phyloP scores from a whole-genome alignment of 2,113 vertebrate species.

The Arothron firmamentum region DNA sequence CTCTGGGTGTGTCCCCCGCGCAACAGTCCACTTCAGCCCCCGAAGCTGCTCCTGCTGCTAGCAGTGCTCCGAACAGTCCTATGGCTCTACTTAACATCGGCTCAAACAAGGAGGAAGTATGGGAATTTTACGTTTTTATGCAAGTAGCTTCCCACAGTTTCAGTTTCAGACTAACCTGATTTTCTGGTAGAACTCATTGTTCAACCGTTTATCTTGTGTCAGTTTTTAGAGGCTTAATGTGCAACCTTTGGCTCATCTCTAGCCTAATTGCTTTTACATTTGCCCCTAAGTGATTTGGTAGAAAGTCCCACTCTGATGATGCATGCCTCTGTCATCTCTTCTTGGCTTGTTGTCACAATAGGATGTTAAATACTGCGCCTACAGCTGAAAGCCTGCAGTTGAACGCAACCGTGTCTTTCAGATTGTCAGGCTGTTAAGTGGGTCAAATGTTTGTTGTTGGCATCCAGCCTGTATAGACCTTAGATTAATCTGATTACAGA shows the following conservation, averaged over 20 bases:
- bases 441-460: neutral
- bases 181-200: slow-evolving; percentile 33
- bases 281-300: slow-evolving; percentile 20
- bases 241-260: slow-evolving; percentile 23
- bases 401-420: slow-evolving; percentile 9
- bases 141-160: slow-evolving; percentile 3
- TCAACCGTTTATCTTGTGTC: slow-evolving; percentile 21
- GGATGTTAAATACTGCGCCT: slow-evolving; percentile 67
- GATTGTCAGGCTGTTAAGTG: neutral
- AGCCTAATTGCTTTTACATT: slow-evolving; percentile 52
- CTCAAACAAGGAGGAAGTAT: slow-evolving; percentile 85
- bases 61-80: slow-evolving; percentile 83
- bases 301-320: slow-evolving; percentile 37
- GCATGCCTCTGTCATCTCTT: slow-evolving; percentile 38
- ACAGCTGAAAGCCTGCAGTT: slow-evolving; percentile 37
- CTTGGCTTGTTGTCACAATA: slow-evolving; percentile 61
- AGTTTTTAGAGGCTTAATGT: slow-evolving; percentile 34
- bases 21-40: slow-evolving; percentile 72
- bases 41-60: slow-evolving; percentile 65
- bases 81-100: slow-evolving; percentile 85
- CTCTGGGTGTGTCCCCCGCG: slow-evolving; percentile 68
- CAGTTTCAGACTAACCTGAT: slow-evolving; percentile 7
- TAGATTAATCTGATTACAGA: neutral
- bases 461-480: neutral
- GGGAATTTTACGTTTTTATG: slow-evolving; percentile 33